Evolutionary conservation across 2,888 invertebrate species (phyloP), one percentile per base, ranked within the genome.

Genomic region (Drosophila pseudotakahashii): DNA sequence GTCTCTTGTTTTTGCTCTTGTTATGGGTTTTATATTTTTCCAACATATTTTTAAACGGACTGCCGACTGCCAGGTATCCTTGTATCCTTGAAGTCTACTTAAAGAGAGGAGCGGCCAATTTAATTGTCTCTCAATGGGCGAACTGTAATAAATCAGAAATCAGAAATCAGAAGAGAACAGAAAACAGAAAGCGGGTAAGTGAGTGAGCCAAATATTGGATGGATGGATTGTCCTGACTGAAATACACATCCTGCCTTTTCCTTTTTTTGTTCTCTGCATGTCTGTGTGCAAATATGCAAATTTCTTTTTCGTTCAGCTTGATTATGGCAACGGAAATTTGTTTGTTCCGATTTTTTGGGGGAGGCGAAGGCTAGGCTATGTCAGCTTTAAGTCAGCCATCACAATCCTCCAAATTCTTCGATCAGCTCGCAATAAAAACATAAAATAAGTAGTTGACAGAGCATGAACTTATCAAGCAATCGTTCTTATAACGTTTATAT

Each of bases 211-310:
- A 63, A 47, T 53, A 63, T 47, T 63, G 64, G 45, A 39, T 63
- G 64, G 45, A 39, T 52, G 63, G 45, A 66, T 34, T 39, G 45
- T 45, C 39, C 47, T 53, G 45, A 42, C 59, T 50, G 41, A 47
- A 45, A 55, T 45, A 55, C 55, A 44, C 52, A 66, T 39, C 39
- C 45, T 34, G 34, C 44, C 45, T 13, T 39, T 26, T 36, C n/a
- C 6, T 26, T 26, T 26, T 26, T 26, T 26, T 26, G 42, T 41
- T 42, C 19, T 6, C 42, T 19, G 42, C 19, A 2, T 61, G 16
- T 26, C 7, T 59, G 16, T 60, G 57, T 51, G 75, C 69, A 84
- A 79, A 71, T 84, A 82, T 82, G 82, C 78, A 82, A 84, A 82
- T 82, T 76, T 81, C 16, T 44, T 59, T 58, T 55, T 54, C 54